Conservation (phyloP, 2,888 invertebrate species). For the Euplexia lucipara region DNA sequence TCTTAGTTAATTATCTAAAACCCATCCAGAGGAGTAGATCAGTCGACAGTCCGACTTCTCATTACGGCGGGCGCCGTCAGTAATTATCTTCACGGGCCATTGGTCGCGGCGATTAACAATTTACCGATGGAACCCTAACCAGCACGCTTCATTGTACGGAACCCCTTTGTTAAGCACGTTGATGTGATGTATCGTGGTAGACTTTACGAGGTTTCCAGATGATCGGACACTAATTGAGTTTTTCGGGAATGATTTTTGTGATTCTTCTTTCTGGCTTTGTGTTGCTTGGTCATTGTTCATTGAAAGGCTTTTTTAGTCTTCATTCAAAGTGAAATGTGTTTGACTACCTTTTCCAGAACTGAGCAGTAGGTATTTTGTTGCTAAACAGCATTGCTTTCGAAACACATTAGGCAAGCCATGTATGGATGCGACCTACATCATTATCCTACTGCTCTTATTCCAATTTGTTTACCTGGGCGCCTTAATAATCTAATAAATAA, state of each 20-base stretch:
- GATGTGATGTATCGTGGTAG: conserved; percentile 62
- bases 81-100: conserved; percentile 85
- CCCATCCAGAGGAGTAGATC: conserved; percentile 39
- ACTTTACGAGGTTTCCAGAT: conserved; percentile 50
- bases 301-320: not conserved
- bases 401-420: too few species aligned
- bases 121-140: conserved; percentile 69
- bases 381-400: too few species aligned
- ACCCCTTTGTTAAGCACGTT: conserved; percentile 72
- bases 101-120: conserved; percentile 80
- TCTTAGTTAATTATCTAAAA: conserved; percentile 45
- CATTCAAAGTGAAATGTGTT: too few species aligned
- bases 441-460: too few species aligned
- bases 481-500: too few species aligned
- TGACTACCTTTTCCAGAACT: not conserved
- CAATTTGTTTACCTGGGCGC: too few species aligned
- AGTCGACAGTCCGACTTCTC: conserved; percentile 53
- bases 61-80: conserved; percentile 69
- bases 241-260: conserved; percentile 32
- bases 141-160: conserved; percentile 70
- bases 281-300: not conserved
- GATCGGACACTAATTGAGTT: conserved; percentile 54
- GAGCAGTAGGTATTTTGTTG: not conserved
- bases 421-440: too few species aligned
- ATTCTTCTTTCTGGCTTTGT: not conserved